These are phyloP conservation scores for Pomatostomus ruficeps DNA, from an alignment of 2,113 vertebrate genomes.

Conservation along the genomic window DNA sequence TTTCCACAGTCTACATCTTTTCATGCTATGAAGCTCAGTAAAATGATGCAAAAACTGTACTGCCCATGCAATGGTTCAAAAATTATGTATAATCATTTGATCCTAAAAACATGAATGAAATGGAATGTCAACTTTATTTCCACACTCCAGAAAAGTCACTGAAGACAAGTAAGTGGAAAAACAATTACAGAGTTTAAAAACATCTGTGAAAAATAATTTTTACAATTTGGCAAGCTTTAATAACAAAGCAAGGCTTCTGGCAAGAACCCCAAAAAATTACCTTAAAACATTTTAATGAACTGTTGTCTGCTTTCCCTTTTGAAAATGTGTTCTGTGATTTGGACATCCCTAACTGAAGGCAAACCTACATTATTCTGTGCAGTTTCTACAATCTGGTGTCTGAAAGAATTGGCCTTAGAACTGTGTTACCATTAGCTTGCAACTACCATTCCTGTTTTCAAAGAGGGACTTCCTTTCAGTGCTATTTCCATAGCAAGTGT, in stretches of 20 bases:
- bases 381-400: neutral
- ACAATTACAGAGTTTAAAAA: neutral
- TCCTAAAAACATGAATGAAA: neutral
- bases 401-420: neutral
- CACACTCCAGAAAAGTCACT: neutral
- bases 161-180: neutral
- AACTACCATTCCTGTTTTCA: neutral
- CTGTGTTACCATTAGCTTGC: neutral
- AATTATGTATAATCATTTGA: neutral
- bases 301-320: neutral
- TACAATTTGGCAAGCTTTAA: neutral
- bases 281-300: neutral
- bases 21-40: neutral
- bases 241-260: neutral
- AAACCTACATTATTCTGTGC: neutral
- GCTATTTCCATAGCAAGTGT: neutral
- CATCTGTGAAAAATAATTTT: neutral
- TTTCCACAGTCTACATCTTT: slow-evolving; percentile 5
- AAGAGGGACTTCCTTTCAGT: neutral
- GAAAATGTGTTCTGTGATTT: neutral
- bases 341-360: neutral
- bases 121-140: neutral
- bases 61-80: neutral
- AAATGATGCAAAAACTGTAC: neutral
- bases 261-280: neutral